Evolutionary conservation across 2,888 invertebrate genomes (phyloP), one percentile per base, ranked within the genome.

Genomic region (Bellardia bayeri): DNA sequence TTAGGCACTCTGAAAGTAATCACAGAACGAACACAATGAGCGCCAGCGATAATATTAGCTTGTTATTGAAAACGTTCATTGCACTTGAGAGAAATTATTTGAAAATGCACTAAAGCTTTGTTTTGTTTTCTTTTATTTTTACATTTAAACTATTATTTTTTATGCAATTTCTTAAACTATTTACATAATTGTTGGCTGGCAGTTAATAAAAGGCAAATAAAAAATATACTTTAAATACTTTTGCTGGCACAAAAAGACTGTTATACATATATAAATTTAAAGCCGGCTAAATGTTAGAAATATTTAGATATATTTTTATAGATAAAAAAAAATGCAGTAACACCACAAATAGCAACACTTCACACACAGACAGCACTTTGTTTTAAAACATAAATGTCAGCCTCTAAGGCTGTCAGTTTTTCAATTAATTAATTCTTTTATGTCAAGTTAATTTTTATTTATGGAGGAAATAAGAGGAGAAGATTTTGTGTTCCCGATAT

Each of bases 1-100:
- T 37, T 37, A 37, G 37, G 33, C 16, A 56, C 11, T 78, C 16
- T 37, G 9, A 0, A 30, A 16, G 13, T 37, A 16, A 69, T 79
- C n/a, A 42, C 11, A 80, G 9, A 71, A 69, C 4, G 30, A 74
- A 76, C 16, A 64, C 72, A 56, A 49, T 37, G 11, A 45, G 64
- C 23, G 2, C 37, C 13, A 78, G 68, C 58, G 45, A 56, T 45
- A 42, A 56, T 11, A 14, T 54, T 56, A 33, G n/a, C 54, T 45
- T 30, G 58, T 33, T 80, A 81, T 74, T 72, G 66, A 72, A 84
- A 76, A 76, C 64, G 80, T 83, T 83, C 76, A 61, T 68, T 87
- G 54, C 54, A 45, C 66, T 83, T 69, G 51, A 9, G 30, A 2
- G 58, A 72, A 72, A 54, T 42, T 33, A 23, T 56, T 69, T 76